Evolutionary conservation across 2,113 vertebrate genomes (phyloP), one percentile per base, ranked within the genome.

Genomic region (Nothobranchius kuhntae): DNA sequence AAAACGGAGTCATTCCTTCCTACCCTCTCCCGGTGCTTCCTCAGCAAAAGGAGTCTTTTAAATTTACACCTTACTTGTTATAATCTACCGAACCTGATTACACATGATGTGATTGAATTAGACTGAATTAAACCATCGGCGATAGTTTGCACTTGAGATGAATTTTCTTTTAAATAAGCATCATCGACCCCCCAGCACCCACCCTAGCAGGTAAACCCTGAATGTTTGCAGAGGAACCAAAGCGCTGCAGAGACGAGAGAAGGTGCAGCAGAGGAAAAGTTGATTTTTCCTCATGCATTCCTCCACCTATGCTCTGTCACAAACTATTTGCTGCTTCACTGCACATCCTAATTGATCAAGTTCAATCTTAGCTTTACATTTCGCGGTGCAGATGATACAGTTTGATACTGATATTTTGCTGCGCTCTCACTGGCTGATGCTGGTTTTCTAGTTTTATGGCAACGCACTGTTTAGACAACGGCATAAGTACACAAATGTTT

Each of bases 291-390:
- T 86, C 78, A 74, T 79, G 83, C 76, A 84, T 90, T 88, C 85
- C 66, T 86, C 61, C 77, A 93, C 87, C 91, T 91, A 86, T 73
- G 76, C 75, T 83, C 86, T 81, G 89, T 92, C 92, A 89, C 87
- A 92, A 91, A 89, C 90, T 92, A 93, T 93, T 93, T 93, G 93
- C 92, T 92, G 92, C 93, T 92, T 86, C 91, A 81, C 81, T 89
- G 92, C 90, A 92, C 91, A 90, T 89, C 91, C 91, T 91, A 87
- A 92, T 73, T 93, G 87, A 90, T 92, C 89, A 73, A 75, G 90
- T 91, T 91, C 92, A 89, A 93, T 88, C 86, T 82, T 77, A 91
- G 88, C 89, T 94, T 95, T 94, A 91, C 86, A 92, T 95, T 91
- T 87, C 89, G 93, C 89, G 89, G 85, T 1, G 76, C 92, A 94